Conservation (phyloP, 92 coral and sea anemone genomes). For the Desmophyllum pertusum region DNA sequence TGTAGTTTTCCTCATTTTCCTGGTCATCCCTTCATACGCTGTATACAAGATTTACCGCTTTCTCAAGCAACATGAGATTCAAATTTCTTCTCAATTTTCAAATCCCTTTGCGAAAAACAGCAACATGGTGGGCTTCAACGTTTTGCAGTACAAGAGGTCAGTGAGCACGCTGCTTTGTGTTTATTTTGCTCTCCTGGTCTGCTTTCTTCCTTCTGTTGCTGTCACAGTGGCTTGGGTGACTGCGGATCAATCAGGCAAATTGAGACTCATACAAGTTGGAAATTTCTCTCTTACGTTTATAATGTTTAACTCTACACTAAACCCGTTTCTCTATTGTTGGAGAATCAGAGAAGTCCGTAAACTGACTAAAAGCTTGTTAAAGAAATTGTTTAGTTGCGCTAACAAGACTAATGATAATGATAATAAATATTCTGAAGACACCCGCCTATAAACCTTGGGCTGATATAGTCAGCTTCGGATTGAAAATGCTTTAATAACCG, state of each 20-base stretch:
- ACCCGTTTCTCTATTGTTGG: slow-evolving; percentile 33
- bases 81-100: slow-evolving; percentile 1
- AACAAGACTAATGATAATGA: not conserved
- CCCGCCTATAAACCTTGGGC: not conserved
- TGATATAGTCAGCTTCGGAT: not conserved
- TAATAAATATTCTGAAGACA: not conserved
- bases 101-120: not conserved
- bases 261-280: not conserved
- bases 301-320: slow-evolving; percentile 32
- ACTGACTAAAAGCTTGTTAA: not conserved
- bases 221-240: slow-evolving; percentile 23
- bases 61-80: slow-evolving; percentile 31
- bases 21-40: slow-evolving; percentile 25
- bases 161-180: not conserved
- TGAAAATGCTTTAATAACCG: not conserved
- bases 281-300: slow-evolving; percentile 24
- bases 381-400: not conserved
- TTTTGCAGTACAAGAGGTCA: not conserved
- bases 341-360: slow-evolving; percentile 24
- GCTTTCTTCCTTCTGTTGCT: slow-evolving; percentile 30
- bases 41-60: slow-evolving; percentile 26
- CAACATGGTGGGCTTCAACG: slow-evolving; percentile 16
- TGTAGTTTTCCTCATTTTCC: slow-evolving; percentile 4
- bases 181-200: slow-evolving; percentile 4
- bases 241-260: not conserved